These are phyloP conservation scores for Mythimna albipuncta DNA, from an alignment of 2,888 invertebrate genomes.

Conservation along the genomic window DNA sequence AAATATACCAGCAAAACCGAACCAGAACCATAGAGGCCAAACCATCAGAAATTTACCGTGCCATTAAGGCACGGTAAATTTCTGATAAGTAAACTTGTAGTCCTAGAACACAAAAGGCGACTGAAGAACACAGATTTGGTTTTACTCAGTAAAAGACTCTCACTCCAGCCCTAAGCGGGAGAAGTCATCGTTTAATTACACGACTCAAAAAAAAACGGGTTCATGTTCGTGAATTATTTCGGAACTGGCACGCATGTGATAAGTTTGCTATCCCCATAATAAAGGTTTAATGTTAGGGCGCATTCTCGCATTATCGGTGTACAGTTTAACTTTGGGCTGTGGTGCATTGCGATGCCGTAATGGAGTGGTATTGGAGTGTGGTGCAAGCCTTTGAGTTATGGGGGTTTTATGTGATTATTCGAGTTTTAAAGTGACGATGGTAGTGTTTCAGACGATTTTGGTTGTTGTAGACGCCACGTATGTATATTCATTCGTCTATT, in stretches of 20 bases:
- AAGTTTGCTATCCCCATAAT: slow-evolving; percentile 31
- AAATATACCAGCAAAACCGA: too few relatives aligned
- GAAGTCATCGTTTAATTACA: too few relatives aligned
- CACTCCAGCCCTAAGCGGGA: too few relatives aligned
- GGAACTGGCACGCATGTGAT: not conserved
- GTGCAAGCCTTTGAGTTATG: slow-evolving; percentile 24
- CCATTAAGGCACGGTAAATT: too few relatives aligned
- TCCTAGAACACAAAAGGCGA: too few relatives aligned
- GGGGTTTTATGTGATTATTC: slow-evolving; percentile 5
- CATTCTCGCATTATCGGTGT: slow-evolving; percentile 48
- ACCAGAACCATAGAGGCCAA: too few relatives aligned
- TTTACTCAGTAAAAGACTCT: too few relatives aligned
- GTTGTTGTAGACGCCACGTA: not conserved
- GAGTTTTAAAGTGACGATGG: slow-evolving; percentile 1
- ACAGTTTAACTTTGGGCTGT: slow-evolving; percentile 29
- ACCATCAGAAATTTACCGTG: too few relatives aligned
- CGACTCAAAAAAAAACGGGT: too few relatives aligned
- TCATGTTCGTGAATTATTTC: too few relatives aligned
- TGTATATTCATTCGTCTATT: not conserved
- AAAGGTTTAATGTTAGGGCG: slow-evolving; percentile 60
- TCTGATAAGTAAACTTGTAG: too few relatives aligned
- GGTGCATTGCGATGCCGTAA: slow-evolving; percentile 13
- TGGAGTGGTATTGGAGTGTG: slow-evolving; percentile 31
- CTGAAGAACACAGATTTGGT: too few relatives aligned
- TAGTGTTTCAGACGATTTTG: not conserved